These are phyloP conservation scores for Rhyacophila evoluta DNA, from an alignment of 2,888 invertebrate species.

Conservation along the genomic window DNA sequence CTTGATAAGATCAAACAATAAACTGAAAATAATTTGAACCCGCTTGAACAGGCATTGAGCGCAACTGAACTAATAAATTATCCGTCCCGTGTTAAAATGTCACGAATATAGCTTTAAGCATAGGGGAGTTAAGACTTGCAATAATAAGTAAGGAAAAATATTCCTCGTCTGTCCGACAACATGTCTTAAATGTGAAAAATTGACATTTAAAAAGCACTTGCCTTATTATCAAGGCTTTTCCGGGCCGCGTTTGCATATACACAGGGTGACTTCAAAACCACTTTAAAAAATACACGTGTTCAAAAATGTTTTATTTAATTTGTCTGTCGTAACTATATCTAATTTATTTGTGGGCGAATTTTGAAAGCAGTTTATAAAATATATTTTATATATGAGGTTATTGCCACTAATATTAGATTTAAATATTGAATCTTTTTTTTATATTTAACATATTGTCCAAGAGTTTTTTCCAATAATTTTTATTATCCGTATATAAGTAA, in stretches of 20 bases:
- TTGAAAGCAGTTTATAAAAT: too few relatives aligned
- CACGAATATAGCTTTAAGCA: slow-evolving; percentile 48
- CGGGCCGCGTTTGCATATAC: not conserved
- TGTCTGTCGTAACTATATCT: too few relatives aligned
- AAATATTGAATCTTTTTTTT: too few relatives aligned
- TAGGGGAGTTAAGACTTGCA: slow-evolving; percentile 37
- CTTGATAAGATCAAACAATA: slow-evolving; percentile 30
- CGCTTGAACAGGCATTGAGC: slow-evolving; percentile 46
- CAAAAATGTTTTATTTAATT: too few relatives aligned
- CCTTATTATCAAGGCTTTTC: slow-evolving; percentile 38
- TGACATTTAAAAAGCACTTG: slow-evolving; percentile 53
- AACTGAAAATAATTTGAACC: slow-evolving; percentile 44
- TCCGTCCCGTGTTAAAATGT: slow-evolving; percentile 53
- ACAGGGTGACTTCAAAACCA: not conserved
- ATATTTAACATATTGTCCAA: too few relatives aligned
- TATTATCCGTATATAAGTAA: too few relatives aligned
- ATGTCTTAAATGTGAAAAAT: slow-evolving; percentile 54
- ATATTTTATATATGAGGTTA: too few relatives aligned
- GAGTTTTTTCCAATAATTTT: too few relatives aligned
- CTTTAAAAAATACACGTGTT: too few relatives aligned
- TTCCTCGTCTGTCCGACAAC: slow-evolving; percentile 40
- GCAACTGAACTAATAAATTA: slow-evolving; percentile 52
- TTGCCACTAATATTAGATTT: too few relatives aligned
- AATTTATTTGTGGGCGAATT: too few relatives aligned
- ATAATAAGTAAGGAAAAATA: slow-evolving; percentile 39